Base-by-base conservation (phyloP, 2,797 vertebrate species). In the Ataeniobius toweri region DNA sequence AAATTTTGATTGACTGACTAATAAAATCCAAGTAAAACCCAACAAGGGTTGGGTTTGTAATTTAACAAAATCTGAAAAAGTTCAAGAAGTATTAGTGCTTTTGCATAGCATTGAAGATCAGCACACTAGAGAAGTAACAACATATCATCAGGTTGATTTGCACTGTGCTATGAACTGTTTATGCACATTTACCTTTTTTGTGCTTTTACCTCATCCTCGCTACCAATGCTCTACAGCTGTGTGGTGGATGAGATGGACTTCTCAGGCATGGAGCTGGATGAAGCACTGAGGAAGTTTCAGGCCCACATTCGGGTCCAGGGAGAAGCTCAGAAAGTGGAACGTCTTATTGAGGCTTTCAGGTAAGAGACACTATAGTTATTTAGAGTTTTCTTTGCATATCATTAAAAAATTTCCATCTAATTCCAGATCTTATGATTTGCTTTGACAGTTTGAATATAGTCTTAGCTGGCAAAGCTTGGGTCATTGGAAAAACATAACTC, bases 161-260 rank as follows among this genome's bases (percentile, higher is more conserved):
- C 76, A 69, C 76, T 10, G 44, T 50, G 3, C 67, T 51, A 26
- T 41, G 20, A 68, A 9, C 18, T 65, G 61, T 10, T 65, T 36
- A 1, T 36, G 36, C 6, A 22, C 28, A 36, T 75, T 50, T 70
- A n/a, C 6, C 44, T n/a, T 58, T 59, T 9, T 75, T 67, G 20
- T 79, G n/a, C 71, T 81, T 39, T 13, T 69, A 18, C 55, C 63
- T 65, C 20, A 50, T 31, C 41, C n/a, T 73, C n/a, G 26, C 39
- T 70, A 39, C 8, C 51, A 74, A 24, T 77, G 50, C 56, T 78
- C 56, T 36, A 73, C 88, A 99, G 98, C 83, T 99, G 98, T 48
- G 98, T 99, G 80, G 98, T 99, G 85, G 98, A 99, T 80, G 98
- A 99, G 92, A 99, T 99, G 98, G 98, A 99, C 91, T 99, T 99